These are phyloP conservation scores for Hippoglossus hippoglossus DNA, from an alignment of 2,797 vertebrate species.

Conservation along the genomic window DNA sequence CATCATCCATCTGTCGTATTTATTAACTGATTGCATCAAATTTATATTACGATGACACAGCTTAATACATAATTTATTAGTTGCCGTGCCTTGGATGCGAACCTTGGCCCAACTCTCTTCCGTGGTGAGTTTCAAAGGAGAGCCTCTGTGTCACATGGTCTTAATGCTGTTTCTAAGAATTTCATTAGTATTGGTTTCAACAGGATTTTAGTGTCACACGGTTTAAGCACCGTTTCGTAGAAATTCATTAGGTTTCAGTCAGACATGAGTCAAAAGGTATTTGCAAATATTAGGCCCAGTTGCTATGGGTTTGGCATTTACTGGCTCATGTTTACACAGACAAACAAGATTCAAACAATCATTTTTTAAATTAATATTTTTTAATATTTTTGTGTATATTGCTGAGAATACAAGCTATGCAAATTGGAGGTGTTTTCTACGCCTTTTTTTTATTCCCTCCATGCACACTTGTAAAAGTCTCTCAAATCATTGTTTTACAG, in stretches of 20 bases:
- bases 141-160: conserved; percentile 61
- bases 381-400: neutral
- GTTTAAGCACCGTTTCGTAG: conserved; percentile 38
- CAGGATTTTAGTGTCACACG: conserved; percentile 54
- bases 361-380: neutral
- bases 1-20: conserved; percentile 31
- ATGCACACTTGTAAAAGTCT: no score
- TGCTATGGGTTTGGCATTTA: conserved; percentile 14
- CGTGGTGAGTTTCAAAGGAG: conserved; percentile 20
- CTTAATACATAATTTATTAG: conserved; percentile 31
- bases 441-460: no score
- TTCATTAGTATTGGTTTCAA: conserved; percentile 69
- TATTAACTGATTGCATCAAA: conserved; percentile 23
- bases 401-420: neutral
- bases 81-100: conserved; percentile 1
- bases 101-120: conserved; percentile 6
- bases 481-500: neutral
- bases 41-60: conserved; percentile 29
- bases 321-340: conserved; percentile 1
- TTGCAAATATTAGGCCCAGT: neutral
- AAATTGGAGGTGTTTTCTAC: no score
- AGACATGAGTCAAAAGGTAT: conserved; percentile 35
- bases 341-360: neutral
- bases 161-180: conserved; percentile 63
- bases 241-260: conserved; percentile 31